These are phyloP conservation scores for Meganola albula DNA, from an alignment of 2,888 invertebrate species.

Conservation along the genomic window DNA sequence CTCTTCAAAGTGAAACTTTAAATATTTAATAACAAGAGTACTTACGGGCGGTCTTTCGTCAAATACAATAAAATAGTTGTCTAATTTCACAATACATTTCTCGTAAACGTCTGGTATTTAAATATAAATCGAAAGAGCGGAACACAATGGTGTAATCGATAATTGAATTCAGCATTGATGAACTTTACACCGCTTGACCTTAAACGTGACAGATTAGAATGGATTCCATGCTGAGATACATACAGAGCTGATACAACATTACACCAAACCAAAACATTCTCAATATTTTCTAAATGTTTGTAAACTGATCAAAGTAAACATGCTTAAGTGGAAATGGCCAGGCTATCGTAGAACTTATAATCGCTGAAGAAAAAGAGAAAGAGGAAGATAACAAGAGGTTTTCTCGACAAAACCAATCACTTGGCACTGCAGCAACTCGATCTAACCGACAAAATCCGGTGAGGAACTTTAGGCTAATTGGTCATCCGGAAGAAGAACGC, in stretches of 20 bases:
- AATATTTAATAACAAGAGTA: conserved; percentile 35
- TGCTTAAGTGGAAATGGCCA: too few species aligned
- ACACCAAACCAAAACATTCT: conserved; percentile 2
- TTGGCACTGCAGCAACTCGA: too few species aligned
- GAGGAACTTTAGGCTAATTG: too few species aligned
- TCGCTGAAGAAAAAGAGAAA: too few species aligned
- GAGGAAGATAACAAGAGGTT: too few species aligned
- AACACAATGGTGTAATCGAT: conserved; percentile 77
- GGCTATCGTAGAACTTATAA: too few species aligned
- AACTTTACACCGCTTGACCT: conserved; percentile 76
- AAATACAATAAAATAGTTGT: conserved; percentile 60
- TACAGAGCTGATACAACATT: conserved; percentile 44
- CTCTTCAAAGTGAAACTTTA: conserved; percentile 19
- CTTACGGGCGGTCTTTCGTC: conserved; percentile 63
- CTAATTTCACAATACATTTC: conserved; percentile 73
- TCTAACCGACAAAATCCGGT: too few species aligned
- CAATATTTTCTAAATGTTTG: background rate
- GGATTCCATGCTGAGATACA: conserved; percentile 51
- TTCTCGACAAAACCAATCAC: too few species aligned
- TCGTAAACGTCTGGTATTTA: conserved; percentile 75
- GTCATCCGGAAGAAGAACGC: too few species aligned
- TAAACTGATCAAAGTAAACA: too few species aligned
- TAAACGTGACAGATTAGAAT: conserved; percentile 77
- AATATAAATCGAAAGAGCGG: conserved; percentile 76
- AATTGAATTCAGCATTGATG: conserved; percentile 78